Percentiles rank a stretch among this genome's conserved stretches.
Evolutionary conservation across 2,797 vertebrate species (phyloP).

Genomic region (Leontopithecus rosalia): DNA sequence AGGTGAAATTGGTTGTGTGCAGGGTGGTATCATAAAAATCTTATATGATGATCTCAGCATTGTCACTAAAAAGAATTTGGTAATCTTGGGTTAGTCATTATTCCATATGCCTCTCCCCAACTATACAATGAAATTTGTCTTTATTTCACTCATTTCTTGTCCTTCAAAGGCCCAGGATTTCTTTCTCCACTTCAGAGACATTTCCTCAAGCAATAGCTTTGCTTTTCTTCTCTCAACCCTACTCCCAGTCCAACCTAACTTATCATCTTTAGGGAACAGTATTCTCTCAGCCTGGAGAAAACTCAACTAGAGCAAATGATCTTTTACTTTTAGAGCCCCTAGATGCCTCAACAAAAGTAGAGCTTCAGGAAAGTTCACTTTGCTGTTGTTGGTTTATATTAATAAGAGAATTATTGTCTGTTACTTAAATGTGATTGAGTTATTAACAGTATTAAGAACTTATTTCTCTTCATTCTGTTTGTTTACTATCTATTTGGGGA

Average conservation of each 20-base stretch:
- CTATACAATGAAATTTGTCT: not conserved
- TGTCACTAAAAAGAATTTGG: not conserved
- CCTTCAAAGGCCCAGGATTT: not conserved
- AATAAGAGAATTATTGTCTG: conserved; percentile 53
- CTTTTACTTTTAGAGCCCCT: conserved; percentile 1
- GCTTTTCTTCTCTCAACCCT: not conserved
- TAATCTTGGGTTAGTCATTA: not conserved
- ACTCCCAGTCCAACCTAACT: not conserved
- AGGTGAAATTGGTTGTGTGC: not conserved
- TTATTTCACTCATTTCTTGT: not conserved
- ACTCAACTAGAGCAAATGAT: not conserved
- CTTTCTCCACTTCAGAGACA: not conserved
- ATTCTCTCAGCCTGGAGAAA: not conserved
- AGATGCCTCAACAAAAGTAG: not conserved
- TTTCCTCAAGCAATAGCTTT: conserved; percentile 10
- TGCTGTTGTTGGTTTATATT: conserved; percentile 50
- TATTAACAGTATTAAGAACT: conserved; percentile 55
- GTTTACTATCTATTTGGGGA: conserved; percentile 59
- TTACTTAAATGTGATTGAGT: conserved; percentile 65
- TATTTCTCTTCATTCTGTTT: conserved; percentile 52
- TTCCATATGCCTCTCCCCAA: not conserved
- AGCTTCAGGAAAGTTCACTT: conserved; percentile 40
- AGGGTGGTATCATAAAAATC: not conserved
- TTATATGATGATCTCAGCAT: not conserved
- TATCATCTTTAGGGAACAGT: not conserved